Evolutionary conservation across 1,140 invertebrate species (phyloP), one percentile per base, ranked within the genome.

Genomic region (Drosophila ercepeae): DNA sequence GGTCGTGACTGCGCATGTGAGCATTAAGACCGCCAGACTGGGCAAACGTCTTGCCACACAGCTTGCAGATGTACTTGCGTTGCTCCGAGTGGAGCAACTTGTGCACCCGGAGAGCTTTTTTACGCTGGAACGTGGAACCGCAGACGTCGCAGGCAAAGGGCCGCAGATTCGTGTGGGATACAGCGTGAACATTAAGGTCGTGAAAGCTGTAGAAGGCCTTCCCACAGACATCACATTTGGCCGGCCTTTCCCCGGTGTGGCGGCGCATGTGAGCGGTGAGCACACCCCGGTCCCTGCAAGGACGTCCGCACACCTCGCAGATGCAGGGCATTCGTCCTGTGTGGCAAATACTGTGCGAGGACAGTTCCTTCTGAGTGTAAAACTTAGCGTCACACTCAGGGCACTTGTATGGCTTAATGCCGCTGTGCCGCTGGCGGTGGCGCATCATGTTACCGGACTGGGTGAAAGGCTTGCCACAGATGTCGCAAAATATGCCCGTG

Each of bases 211-310:
- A 91, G 61, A 91, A 91, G 11, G 78, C 60, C 54, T 91, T 91
- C 36, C 74, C 79, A 49, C 89, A 91, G 0, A 89, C 79, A 1
- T 89, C 65, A 91, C 96, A 97, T 19, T 93, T 93, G 82, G 96
- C 96, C 0, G 96, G 96, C 75, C 96, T 95, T 82, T 97, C 95
- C 2, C 95, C 94, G 0, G 94, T 94, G 74, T 95, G 95, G 0
- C 93, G 94, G 2, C 94, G 89, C 89, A 95, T 95, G 89, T 96
- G 95, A 41, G 95, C 94, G 60, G 94, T 94, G 19, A 95, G 90
- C 25, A 94, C 89, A 3, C 89, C 89, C 3, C 74, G 75, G 59
- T 90, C 89, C 0, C 89, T 68, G 42, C 89, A 91, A 0, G 75
- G 75, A 3, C 78, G 72, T 1, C 89, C 89, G 25, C 89, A 91